Evolutionary conservation across 2,888 invertebrate species (phyloP), one percentile per base, ranked within the genome.

Genomic region (Cheilosia grossa): DNA sequence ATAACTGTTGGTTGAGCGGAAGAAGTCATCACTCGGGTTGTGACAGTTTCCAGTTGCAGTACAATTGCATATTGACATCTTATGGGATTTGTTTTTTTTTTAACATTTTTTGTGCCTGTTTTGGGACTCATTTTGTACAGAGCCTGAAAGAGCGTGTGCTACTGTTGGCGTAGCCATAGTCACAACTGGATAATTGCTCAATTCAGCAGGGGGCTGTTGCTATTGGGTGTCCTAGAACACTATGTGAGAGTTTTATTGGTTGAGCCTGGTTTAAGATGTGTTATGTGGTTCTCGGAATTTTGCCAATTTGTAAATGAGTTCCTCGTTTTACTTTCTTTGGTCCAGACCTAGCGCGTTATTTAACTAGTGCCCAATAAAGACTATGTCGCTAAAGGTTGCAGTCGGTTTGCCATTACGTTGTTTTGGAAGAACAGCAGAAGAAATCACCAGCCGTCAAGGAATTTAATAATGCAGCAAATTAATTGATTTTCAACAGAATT

Each of bases 11-110:
- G 74, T 58, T 70, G 40, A 79, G 72, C 87, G 86, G 87, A 87
- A 87, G 86, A 87, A 87, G 63, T 21, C 79, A 78, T 87, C 87
- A 86, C 56, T 79, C 77, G 67, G 61, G 53, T 75, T 87, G 75
- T 83, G 86, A 87, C 82, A 86, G 63, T 63, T 83, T 67, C 58
- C 58, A 69, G 40, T 58, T n/a, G 37, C n/a, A 40, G 17, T 27
- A 77, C 79, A 73, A 82, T 78, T 79, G 40, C 9, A 33, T 19
- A 83, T 66, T 42, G 67, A 56, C 24, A 42, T 30, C 44, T 63
- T 63, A 30, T 67, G 33, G 40, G 67, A 56, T 56, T 77, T 72
- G 19, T 30, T 30, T 37, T 10, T 33, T 33, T 10, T 37, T 37
- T 37, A 49, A 6, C 53, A 24, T 63, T 70, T 67, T 74, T 75